Conservation (phyloP, 2,888 invertebrate species). For the Campoletis raptor region DNA sequence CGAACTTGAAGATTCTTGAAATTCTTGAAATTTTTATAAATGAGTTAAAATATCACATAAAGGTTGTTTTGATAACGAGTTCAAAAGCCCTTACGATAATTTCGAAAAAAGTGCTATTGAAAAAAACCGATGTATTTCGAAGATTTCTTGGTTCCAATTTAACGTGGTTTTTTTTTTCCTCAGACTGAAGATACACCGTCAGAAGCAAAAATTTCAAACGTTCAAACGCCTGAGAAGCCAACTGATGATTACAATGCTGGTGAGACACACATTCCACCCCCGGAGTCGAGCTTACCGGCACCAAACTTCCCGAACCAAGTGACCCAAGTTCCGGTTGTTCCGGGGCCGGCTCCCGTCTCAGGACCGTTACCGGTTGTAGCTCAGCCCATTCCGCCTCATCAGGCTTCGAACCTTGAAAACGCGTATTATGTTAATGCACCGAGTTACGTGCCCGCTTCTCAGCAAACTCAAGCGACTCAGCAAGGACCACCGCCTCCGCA, state of each 20-base stretch:
- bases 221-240: slow-evolving; percentile 84
- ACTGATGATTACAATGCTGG: slow-evolving; percentile 79
- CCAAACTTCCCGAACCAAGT: slow-evolving; percentile 80
- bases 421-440: slow-evolving; percentile 84
- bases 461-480: slow-evolving; percentile 82
- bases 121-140: not conserved
- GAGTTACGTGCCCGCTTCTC: slow-evolving; percentile 86
- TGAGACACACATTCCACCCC: slow-evolving; percentile 83
- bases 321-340: slow-evolving; percentile 80
- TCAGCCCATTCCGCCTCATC: slow-evolving; percentile 81
- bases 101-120: not conserved
- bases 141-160: not conserved
- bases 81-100: not conserved
- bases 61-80: not conserved
- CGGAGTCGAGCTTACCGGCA: slow-evolving; percentile 79
- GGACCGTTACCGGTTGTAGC: slow-evolving; percentile 82
- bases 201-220: slow-evolving; percentile 84
- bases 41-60: too few relatives aligned
- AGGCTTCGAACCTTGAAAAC: slow-evolving; percentile 79
- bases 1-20: not conserved
- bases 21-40: too few relatives aligned
- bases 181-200: slow-evolving; percentile 79
- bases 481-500: slow-evolving; percentile 73
- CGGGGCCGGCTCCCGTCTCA: slow-evolving; percentile 77
- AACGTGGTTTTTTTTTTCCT: not conserved